Conservation (phyloP, 2,888 invertebrate genomes). For the Plutella xylostella region DNA sequence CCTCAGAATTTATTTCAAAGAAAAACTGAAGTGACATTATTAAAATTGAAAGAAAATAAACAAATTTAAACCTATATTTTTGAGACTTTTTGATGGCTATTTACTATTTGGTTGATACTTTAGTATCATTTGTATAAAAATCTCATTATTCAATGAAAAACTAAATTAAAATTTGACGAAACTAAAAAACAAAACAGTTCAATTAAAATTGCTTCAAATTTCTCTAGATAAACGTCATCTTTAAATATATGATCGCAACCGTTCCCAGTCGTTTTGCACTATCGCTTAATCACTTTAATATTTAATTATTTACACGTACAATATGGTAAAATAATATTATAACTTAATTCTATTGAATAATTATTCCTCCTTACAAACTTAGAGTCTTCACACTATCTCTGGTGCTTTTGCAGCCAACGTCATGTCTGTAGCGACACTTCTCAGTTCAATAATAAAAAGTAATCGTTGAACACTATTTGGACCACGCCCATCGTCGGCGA, state of each 20-base stretch:
- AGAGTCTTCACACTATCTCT: not conserved
- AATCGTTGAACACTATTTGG: constrained; percentile 60
- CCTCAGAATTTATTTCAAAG: too few relatives aligned
- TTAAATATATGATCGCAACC: constrained; percentile 40
- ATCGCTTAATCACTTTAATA: constrained; percentile 50
- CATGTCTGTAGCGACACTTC: constrained; percentile 30
- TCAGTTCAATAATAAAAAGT: constrained; percentile 45
- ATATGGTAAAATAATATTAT: constrained; percentile 59
- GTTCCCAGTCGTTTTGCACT: constrained; percentile 68
- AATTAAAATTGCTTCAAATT: too few relatives aligned
- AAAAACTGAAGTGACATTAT: too few relatives aligned
- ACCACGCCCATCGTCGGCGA: constrained; percentile 61
- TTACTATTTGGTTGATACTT: too few relatives aligned
- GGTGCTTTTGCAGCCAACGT: constrained; percentile 18
- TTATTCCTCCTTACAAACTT: constrained; percentile 25
- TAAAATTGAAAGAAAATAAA: too few relatives aligned
- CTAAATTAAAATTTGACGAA: too few relatives aligned
- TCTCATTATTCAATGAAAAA: too few relatives aligned
- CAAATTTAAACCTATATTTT: too few relatives aligned
- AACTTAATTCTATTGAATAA: constrained; percentile 43
- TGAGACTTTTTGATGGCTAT: too few relatives aligned
- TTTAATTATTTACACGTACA: constrained; percentile 50
- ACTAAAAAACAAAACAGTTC: too few relatives aligned
- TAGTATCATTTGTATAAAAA: too few relatives aligned
- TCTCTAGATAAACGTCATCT: too few relatives aligned